A percentile compares a stretch with the other conserved stretches of the same genome.
These are phyloP conservation scores for Hirudo medicinalis DNA, from an alignment of 1,140 invertebrate genomes.

Conservation along the genomic window DNA sequence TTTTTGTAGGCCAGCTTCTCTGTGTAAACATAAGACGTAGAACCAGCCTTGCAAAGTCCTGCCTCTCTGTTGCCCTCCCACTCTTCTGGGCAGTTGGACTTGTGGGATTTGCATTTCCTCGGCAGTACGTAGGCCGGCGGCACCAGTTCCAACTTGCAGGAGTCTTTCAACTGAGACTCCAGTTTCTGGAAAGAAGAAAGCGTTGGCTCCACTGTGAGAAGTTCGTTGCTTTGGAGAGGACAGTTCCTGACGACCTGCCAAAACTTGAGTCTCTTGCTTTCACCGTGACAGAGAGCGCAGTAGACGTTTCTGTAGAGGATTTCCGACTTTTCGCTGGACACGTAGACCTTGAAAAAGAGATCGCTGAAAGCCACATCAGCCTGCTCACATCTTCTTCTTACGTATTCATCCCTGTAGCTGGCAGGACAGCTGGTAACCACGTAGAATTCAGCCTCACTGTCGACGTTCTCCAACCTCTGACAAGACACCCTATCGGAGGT, in stretches of 20 bases:
- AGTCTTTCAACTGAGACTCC: background rate
- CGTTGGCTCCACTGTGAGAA: background rate
- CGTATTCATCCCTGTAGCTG: background rate
- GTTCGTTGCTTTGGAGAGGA: background rate
- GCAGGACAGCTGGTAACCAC: background rate
- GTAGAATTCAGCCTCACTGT: background rate
- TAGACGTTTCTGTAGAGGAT: slow-evolving; percentile 9
- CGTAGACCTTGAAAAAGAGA: slow-evolving; percentile 11
- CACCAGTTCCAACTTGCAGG: background rate
- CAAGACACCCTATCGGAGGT: background rate
- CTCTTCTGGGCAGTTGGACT: background rate
- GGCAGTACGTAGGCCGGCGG: background rate
- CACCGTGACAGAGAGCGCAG: background rate
- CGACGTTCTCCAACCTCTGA: background rate
- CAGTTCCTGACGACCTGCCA: slow-evolving; percentile 1
- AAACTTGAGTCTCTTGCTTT: background rate
- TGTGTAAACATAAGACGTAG: background rate
- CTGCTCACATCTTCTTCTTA: background rate
- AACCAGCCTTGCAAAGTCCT: background rate
- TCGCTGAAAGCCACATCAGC: background rate
- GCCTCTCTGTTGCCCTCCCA: background rate
- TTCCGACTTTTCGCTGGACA: background rate
- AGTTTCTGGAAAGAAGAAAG: background rate
- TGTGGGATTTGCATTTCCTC: slow-evolving; percentile 1
- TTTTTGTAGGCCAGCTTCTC: background rate